These are phyloP conservation scores for Gymnosoma rotundatum DNA, from an alignment of 2,888 invertebrate genomes.

Conservation along the genomic window DNA sequence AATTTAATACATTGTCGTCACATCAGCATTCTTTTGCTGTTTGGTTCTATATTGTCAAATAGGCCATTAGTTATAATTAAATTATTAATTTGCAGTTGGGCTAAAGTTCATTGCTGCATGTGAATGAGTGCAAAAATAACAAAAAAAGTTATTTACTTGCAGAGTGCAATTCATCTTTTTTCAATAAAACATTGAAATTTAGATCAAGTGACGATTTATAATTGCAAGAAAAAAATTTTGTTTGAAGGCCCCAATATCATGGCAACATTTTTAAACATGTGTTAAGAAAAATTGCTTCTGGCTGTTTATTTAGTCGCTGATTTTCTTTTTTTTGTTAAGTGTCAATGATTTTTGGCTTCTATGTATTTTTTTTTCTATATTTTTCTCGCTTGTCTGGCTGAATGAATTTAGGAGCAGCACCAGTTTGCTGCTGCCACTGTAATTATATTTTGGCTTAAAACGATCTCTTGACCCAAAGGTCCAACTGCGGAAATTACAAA, in stretches of 20 bases:
- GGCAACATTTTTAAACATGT: constrained; percentile 22
- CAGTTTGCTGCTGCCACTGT: constrained; percentile 62
- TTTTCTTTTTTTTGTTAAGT: constrained; percentile 57
- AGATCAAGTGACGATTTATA: too few relatives aligned
- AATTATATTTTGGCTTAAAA: constrained; percentile 81
- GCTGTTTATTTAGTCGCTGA: constrained; percentile 64
- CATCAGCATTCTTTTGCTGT: too few relatives aligned
- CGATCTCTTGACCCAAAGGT: constrained; percentile 80
- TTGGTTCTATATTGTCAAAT: too few relatives aligned
- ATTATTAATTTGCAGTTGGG: too few relatives aligned
- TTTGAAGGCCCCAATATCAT: background rate
- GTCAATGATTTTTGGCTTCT: constrained; percentile 52
- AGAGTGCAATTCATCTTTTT: too few relatives aligned
- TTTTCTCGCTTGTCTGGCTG: constrained; percentile 19
- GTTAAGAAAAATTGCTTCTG: constrained; percentile 5
- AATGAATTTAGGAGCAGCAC: constrained; percentile 58
- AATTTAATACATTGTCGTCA: too few relatives aligned
- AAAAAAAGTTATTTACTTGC: too few relatives aligned
- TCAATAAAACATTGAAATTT: too few relatives aligned
- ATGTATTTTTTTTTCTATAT: constrained; percentile 23
- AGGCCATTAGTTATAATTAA: too few relatives aligned
- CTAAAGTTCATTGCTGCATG: too few relatives aligned
- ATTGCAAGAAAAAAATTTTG: too few relatives aligned
- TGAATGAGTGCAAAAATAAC: too few relatives aligned
- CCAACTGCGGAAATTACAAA: constrained; percentile 81